Evolutionary conservation across 92 coral and sea anemone species (phyloP), one percentile per base, ranked within the genome.

Genomic region (Chrysogorgia sp.): DNA sequence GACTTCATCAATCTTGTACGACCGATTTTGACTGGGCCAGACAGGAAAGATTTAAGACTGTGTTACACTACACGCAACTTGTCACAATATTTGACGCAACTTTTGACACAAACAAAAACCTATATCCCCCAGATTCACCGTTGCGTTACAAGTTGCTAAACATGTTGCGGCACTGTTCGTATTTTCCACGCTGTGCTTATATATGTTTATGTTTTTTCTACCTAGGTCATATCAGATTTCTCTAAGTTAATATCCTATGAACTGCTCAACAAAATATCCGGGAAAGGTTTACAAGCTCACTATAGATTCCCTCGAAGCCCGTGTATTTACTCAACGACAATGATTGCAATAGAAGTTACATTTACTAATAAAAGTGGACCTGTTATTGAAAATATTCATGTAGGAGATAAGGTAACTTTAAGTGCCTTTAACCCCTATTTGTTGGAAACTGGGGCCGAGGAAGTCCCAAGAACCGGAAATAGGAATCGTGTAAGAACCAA

Each of bases 221-320:
- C 1, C 14, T 77, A 93, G 97, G 74, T 82, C 28, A 58, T 84
- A 17, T 86, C 89, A 65, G 88, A 92, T 53, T 93, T 89, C 63
- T 89, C 92, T 15, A 82, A 90, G 40, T 85, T 91, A 77, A 91
- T 86, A 40, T 89, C 98, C 13, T 76, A 87, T 48, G 98, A 93
- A 69, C 84, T 93, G 21, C 92, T 93, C 19, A 96, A 93, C 70
- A 86, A 92, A 48, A 93, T 93, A 88, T 81, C 92, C 20, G 97
- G 97, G 25, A 81, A 93, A 40, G 98, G 98, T 49, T 91, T 93
- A 29, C 85, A 91, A 33, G 90, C 90, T 14, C 88, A 88, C 34
- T 93, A 89, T 76, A 88, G 90, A 80, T 93, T 93, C 66, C 86
- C 97, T 2, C 89, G 98, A 10, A 88, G 90, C 40, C 98, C 98